Percentiles rank a stretch among this genome's conserved stretches.
Evolutionary conservation across 2,113 vertebrate genomes (phyloP).

Genomic region (Saguinus imperator): DNA sequence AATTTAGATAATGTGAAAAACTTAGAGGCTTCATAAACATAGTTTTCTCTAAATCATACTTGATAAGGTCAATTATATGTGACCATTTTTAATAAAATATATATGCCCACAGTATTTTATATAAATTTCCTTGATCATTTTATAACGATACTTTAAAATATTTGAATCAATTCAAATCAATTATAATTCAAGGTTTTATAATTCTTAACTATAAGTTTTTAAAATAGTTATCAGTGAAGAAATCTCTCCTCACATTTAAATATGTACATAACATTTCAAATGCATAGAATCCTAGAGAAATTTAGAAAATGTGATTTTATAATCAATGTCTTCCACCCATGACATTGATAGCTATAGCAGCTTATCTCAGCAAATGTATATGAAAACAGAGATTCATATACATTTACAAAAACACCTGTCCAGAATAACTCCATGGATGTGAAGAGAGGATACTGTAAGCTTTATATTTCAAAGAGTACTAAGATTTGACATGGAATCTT

Average conservation of each 20-base stretch:
- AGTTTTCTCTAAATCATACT: constrained; percentile 20
- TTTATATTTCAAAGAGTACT: neutral
- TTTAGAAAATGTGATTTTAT: constrained; percentile 12
- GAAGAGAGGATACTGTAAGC: neutral
- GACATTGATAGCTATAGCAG: neutral
- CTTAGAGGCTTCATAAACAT: neutral
- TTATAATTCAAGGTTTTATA: constrained; percentile 32
- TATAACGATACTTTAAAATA: constrained; percentile 41
- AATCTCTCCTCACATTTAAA: neutral
- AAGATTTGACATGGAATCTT: neutral
- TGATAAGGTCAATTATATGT: neutral
- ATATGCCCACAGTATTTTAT: neutral
- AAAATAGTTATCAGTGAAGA: neutral
- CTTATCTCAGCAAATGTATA: neutral
- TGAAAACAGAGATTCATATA: constrained; percentile 2
- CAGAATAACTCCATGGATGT: neutral
- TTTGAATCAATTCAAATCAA: constrained; percentile 16
- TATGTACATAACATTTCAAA: constrained; percentile 8
- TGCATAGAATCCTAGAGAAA: constrained; percentile 21
- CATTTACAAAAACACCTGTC: neutral
- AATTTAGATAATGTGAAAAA: constrained; percentile 47
- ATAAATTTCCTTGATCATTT: neutral
- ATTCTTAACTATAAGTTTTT: constrained; percentile 33
- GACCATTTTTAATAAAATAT: neutral
- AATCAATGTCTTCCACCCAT: neutral